A percentile compares a stretch with the other conserved stretches of the same genome.
phyloP scores from a whole-genome alignment of 2,797 vertebrate species.

The Sardinella longiceps region DNA sequence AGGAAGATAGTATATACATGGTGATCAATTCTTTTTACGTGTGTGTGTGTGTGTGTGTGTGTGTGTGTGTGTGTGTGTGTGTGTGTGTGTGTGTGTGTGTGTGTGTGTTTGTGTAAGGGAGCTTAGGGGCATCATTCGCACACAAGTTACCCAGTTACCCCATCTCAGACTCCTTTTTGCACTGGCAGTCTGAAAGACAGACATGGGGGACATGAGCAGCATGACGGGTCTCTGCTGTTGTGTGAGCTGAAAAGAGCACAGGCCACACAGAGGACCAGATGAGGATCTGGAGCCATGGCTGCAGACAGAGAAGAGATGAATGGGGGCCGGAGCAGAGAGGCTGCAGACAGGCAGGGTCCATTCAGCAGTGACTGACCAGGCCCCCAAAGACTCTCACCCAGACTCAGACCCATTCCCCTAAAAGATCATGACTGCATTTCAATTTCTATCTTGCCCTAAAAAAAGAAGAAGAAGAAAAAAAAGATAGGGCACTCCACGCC shows the following conservation, averaged over 20 bases:
- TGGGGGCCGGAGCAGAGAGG: slow-evolving; percentile 31
- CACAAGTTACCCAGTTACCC: slow-evolving; percentile 45
- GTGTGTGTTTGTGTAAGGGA: slow-evolving; percentile 35
- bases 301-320: slow-evolving; percentile 48
- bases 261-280: slow-evolving; percentile 32
- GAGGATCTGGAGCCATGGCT: slow-evolving; percentile 20
- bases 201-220: slow-evolving; percentile 26
- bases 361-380: slow-evolving; percentile 37
- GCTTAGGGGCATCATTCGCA: slow-evolving; percentile 53
- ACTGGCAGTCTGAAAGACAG: slow-evolving; percentile 29
- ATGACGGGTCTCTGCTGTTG: slow-evolving; percentile 50
- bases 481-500: too few relatives aligned
- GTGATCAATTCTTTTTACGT: background rate
- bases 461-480: too few relatives aligned
- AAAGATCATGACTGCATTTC: background rate
- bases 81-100: background rate
- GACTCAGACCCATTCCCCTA: background rate
- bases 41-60: background rate
- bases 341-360: background rate
- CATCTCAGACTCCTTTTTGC: slow-evolving; percentile 50
- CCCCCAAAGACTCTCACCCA: background rate
- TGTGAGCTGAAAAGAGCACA: slow-evolving; percentile 51
- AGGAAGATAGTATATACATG: slow-evolving; percentile 19
- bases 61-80: background rate
- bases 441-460: background rate